A percentile compares a stretch with the other conserved stretches of the same genome.
These are phyloP conservation scores for Grus americana DNA, from an alignment of 2,113 vertebrate genomes.

Conservation along the genomic window DNA sequence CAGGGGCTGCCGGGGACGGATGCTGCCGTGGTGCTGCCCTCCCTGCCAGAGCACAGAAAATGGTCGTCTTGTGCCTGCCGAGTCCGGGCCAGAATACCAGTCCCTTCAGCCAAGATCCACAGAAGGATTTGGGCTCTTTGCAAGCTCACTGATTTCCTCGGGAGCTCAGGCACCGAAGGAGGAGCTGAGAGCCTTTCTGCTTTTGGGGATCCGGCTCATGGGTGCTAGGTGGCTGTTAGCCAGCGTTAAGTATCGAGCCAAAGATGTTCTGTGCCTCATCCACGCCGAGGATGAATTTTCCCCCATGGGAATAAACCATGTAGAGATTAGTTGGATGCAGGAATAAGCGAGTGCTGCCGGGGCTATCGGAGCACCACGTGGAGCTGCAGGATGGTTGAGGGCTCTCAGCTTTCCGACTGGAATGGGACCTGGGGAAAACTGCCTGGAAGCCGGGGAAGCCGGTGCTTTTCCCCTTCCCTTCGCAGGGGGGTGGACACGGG, in stretches of 20 bases:
- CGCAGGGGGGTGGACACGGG: rapidly evolving
- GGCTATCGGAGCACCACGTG: rapidly evolving
- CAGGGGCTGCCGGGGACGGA: not conserved
- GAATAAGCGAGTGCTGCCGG: not conserved
- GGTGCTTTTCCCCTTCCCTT: not conserved
- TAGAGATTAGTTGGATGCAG: not conserved
- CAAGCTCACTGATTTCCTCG: not conserved
- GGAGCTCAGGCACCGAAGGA: not conserved
- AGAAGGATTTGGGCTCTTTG: not conserved
- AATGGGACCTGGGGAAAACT: not conserved
- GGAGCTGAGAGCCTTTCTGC: not conserved
- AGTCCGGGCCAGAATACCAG: not conserved
- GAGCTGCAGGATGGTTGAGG: not conserved
- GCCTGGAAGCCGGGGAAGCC: not conserved
- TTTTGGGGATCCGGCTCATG: not conserved
- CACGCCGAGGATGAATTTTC: not conserved
- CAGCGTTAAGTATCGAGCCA: rapidly evolving
- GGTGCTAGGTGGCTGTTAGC: not conserved
- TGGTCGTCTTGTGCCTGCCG: not conserved
- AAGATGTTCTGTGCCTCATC: not conserved
- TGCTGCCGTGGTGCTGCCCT: not conserved
- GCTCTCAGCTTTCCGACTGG: not conserved
- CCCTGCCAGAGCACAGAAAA: not conserved
- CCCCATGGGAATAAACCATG: not conserved
- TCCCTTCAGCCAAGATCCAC: not conserved